Conservation (phyloP, 2,888 invertebrate genomes). For the Mimachlamys varia region DNA sequence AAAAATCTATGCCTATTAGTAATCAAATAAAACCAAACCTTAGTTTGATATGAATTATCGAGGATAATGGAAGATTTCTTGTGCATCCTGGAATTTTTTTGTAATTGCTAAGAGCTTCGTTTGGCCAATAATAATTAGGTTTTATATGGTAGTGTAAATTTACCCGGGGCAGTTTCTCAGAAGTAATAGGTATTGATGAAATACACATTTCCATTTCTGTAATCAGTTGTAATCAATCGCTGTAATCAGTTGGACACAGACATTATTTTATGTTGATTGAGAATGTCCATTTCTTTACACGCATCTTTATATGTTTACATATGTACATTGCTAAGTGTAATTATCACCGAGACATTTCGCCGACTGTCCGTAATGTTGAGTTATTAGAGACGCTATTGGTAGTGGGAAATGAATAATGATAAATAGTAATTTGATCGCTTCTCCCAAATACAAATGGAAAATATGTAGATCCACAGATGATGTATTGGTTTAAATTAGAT, state of each 20-base stretch:
- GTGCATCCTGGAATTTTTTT: no score
- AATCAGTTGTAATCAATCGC: neutral
- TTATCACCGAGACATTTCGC: neutral
- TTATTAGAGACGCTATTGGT: neutral
- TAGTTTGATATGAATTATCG: no score
- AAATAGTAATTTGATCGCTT: conserved; percentile 19
- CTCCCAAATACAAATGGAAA: neutral
- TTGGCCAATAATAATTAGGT: no score
- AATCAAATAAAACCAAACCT: no score
- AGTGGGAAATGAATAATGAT: neutral
- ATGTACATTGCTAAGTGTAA: neutral
- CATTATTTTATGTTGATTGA: conserved; percentile 25
- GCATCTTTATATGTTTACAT: neutral
- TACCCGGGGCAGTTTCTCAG: neutral
- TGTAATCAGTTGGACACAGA: neutral
- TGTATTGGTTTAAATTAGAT: neutral
- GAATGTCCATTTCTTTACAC: neutral
- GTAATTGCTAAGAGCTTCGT: no score
- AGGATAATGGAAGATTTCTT: no score
- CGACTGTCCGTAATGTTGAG: neutral
- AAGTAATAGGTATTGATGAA: neutral
- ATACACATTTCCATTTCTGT: neutral
- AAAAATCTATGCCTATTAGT: no score
- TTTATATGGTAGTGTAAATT: no score
- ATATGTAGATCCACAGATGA: neutral